Percentiles rank a stretch among this genome's conserved stretches.
Conservation (phyloP, 1,140 invertebrate genomes). For the Brachionus asplanchnoidis region DNA sequence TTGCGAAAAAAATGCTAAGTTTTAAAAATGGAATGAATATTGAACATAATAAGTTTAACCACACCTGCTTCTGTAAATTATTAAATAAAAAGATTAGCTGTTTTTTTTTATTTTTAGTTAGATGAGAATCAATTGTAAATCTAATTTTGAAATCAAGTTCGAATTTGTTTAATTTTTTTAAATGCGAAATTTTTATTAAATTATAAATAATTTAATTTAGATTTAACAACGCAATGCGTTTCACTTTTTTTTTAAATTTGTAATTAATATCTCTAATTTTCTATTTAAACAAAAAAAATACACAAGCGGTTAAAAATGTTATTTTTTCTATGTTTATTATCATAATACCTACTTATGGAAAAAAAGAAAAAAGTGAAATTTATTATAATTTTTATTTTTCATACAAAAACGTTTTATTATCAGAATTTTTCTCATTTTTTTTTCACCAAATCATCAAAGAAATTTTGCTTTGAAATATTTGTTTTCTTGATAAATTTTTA, state of each 20-base stretch:
- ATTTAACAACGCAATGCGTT: neutral
- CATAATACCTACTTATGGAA: neutral
- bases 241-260: neutral
- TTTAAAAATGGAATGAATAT: neutral
- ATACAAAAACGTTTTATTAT: neutral
- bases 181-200: neutral
- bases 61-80: neutral
- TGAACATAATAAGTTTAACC: neutral
- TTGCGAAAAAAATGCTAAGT: too few species aligned
- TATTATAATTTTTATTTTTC: neutral
- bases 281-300: neutral
- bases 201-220: neutral
- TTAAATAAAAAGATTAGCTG: neutral
- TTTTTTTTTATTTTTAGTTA: neutral
- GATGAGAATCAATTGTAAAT: neutral
- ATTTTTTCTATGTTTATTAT: neutral
- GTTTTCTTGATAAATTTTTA: neutral
- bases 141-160: neutral
- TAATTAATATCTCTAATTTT: neutral
- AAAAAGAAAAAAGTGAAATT: neutral
- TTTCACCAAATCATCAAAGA: neutral
- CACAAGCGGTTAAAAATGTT: neutral
- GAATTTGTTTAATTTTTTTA: neutral
- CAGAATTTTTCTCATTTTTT: neutral
- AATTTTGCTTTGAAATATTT: neutral